Evolutionary conservation across 2,797 vertebrate species (phyloP).

Genomic region (Moxostoma hubbsi): DNA sequence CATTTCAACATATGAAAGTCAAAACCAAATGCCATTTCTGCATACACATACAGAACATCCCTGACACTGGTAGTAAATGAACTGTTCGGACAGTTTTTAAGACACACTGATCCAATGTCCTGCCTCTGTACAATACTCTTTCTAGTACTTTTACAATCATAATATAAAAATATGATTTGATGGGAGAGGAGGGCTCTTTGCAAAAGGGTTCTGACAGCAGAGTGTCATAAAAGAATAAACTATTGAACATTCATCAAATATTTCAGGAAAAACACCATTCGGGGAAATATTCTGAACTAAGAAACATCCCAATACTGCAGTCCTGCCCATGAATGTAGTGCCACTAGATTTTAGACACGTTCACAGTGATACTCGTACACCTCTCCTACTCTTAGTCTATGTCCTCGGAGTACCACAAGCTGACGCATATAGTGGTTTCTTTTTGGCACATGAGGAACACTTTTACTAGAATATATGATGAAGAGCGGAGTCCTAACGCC

Average conservation of each 20-base stretch:
- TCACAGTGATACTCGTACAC: conserved; percentile 55
- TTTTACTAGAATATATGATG: conserved; percentile 35
- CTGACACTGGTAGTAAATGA: conserved; percentile 70
- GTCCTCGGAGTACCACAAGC: conserved; percentile 42
- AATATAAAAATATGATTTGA: conserved; percentile 75
- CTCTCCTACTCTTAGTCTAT: background rate
- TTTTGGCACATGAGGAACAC: conserved; percentile 53
- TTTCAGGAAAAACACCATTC: conserved; percentile 56
- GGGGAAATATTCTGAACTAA: conserved; percentile 60
- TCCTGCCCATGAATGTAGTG: conserved; percentile 48
- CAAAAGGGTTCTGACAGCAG: conserved; percentile 59
- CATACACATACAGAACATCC: conserved; percentile 60
- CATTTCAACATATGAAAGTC: conserved; percentile 61
- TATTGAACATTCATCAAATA: conserved; percentile 74
- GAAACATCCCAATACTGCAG: conserved; percentile 47
- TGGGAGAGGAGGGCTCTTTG: conserved; percentile 64
- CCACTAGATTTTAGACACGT: conserved; percentile 43
- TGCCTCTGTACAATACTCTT: conserved; percentile 57
- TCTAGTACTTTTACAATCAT: conserved; percentile 62
- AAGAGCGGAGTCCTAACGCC: background rate
- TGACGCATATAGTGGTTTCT: conserved; percentile 36
- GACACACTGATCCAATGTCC: conserved; percentile 42
- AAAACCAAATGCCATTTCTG: conserved; percentile 51
- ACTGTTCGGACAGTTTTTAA: conserved; percentile 64
- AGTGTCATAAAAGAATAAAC: conserved; percentile 69